These are phyloP conservation scores for Sterna hirundo DNA, from an alignment of 2,113 vertebrate species.

Conservation along the genomic window DNA sequence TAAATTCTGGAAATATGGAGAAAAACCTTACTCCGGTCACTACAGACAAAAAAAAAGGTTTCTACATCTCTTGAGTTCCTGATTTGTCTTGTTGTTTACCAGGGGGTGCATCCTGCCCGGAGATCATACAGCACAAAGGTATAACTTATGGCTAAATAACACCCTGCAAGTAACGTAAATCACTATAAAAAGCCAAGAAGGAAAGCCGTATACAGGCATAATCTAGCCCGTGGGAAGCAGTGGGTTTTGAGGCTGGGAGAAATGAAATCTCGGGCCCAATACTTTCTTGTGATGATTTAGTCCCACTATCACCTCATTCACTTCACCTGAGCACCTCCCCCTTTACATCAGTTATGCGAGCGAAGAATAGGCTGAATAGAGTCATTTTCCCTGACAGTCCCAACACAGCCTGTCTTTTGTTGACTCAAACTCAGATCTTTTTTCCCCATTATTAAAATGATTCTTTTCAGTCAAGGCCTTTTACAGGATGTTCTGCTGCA, in stretches of 20 bases:
- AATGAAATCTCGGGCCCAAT: background rate
- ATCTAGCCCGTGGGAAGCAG: background rate
- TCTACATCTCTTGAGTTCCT: background rate
- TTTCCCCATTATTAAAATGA: background rate
- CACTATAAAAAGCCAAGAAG: background rate
- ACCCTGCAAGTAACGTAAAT: background rate
- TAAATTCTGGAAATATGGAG: background rate
- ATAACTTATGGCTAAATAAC: constrained; percentile 17
- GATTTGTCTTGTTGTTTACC: background rate
- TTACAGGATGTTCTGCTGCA: background rate
- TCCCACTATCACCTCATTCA: background rate
- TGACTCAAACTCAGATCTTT: background rate
- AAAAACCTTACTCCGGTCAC: background rate
- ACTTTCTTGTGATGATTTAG: background rate
- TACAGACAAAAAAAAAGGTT: background rate
- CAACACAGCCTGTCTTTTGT: background rate
- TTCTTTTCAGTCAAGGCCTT: background rate
- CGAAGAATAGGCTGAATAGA: background rate
- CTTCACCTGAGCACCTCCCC: background rate
- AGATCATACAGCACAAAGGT: background rate
- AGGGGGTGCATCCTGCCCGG: background rate
- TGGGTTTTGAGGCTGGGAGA: background rate
- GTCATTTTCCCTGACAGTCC: background rate
- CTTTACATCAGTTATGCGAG: background rate
- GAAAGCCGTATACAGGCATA: background rate